Evolutionary conservation across 2,888 invertebrate genomes (phyloP).

Genomic region (Aleiodes testaceus): DNA sequence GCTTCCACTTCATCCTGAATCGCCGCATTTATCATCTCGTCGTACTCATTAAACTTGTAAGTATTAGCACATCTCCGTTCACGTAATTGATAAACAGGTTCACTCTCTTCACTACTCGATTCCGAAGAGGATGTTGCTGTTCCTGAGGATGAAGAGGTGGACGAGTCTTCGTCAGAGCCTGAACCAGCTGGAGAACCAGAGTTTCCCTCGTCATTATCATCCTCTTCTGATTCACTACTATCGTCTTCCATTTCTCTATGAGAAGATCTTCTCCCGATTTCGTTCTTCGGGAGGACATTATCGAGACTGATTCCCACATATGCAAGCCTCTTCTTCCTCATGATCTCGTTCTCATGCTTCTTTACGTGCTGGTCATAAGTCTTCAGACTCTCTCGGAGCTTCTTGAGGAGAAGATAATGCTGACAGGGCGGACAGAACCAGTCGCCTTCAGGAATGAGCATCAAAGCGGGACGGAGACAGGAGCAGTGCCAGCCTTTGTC

Average conservation of each 20-base stretch:
- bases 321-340: constrained; percentile 81
- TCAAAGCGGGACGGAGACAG: constrained; percentile 92
- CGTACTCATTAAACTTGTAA: constrained; percentile 93
- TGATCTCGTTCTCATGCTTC: constrained; percentile 79
- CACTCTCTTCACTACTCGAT: constrained; percentile 77
- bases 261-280: constrained; percentile 57
- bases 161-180: constrained; percentile 55
- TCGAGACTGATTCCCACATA: constrained; percentile 84
- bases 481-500: constrained; percentile 98
- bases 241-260: constrained; percentile 56
- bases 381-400: constrained; percentile 83
- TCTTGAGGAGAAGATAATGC: constrained; percentile 83
- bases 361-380: constrained; percentile 85
- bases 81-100: constrained; percentile 88
- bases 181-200: constrained; percentile 19
- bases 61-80: constrained; percentile 87
- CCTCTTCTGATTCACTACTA: constrained; percentile 46
- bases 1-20: constrained; percentile 85
- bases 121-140: constrained; percentile 46
- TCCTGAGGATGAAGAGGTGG: constrained; percentile 63
- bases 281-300: constrained; percentile 77
- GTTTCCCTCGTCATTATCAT: constrained; percentile 53
- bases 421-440: constrained; percentile 99
- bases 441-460: constrained; percentile 96
- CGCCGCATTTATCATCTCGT: constrained; percentile 95